Evolutionary conservation across 1,140 invertebrate genomes (phyloP).

Genomic region (Zaprionus vittiger): DNA sequence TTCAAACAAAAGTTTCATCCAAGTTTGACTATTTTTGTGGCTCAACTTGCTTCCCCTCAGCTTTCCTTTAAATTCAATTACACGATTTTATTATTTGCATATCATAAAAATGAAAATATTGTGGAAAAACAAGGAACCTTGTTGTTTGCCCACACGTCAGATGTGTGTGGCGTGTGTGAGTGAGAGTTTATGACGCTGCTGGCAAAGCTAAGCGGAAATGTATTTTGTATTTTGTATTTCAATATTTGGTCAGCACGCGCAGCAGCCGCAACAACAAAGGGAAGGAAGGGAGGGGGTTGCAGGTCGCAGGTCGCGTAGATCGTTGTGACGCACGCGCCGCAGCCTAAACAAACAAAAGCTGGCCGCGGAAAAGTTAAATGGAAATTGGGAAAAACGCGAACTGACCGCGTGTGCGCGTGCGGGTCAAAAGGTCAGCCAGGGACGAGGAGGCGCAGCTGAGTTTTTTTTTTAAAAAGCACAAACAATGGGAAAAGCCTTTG

Average conservation of each 20-base stretch:
- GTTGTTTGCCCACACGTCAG: conserved; percentile 30
- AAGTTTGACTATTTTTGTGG: background rate
- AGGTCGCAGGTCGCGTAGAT: background rate
- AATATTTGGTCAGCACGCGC: conserved; percentile 35
- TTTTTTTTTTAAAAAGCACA: conserved; percentile 31
- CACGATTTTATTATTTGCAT: background rate
- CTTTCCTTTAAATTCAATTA: background rate
- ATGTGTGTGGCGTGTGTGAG: background rate
- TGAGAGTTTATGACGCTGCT: background rate
- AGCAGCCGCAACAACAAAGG: conserved; percentile 16
- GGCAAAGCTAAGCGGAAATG: background rate
- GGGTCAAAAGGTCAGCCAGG: conserved; percentile 52
- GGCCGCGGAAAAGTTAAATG: conserved; percentile 15
- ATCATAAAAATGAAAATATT: conserved; percentile 1
- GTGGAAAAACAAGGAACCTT: background rate
- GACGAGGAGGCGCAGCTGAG: conserved; percentile 51
- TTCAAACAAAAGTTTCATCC: background rate
- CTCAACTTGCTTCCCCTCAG: background rate
- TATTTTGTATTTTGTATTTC: conserved; percentile 23
- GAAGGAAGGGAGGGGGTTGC: background rate
- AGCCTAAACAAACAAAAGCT: conserved; percentile 57
- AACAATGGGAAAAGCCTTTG: conserved; percentile 39
- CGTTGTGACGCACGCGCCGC: background rate
- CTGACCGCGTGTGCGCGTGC: conserved; percentile 54
- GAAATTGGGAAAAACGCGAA: conserved; percentile 39